Evolutionary conservation across 2,888 invertebrate genomes (phyloP).

Genomic region (Lypha dubia): DNA sequence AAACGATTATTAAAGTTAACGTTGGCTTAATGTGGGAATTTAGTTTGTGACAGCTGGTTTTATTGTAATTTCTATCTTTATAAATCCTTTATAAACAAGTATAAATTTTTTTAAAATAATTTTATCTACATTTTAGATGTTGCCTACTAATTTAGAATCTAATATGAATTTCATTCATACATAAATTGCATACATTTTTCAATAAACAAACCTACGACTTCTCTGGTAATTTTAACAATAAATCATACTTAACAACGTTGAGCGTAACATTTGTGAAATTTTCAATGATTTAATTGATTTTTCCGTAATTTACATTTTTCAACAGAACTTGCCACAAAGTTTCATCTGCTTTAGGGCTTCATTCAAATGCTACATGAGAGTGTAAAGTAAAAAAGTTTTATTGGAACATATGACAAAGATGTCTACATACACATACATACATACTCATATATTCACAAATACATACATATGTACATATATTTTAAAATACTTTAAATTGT

Average conservation of each 20-base stretch:
- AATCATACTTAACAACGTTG: neutral
- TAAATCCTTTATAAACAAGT: no score
- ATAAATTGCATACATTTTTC: no score
- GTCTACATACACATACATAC: neutral
- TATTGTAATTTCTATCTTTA: no score
- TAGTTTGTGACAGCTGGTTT: no score
- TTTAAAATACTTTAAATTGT: slow-evolving; percentile 8
- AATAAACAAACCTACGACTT: no score
- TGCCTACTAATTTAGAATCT: no score
- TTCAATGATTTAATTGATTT: neutral
- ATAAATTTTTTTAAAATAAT: no score
- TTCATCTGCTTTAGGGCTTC: neutral
- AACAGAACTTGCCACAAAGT: neutral
- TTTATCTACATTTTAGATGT: no score
- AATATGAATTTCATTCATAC: no score
- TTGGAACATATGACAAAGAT: neutral
- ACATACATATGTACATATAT: neutral
- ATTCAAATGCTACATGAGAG: neutral
- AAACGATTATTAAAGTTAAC: no score
- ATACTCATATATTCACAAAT: neutral
- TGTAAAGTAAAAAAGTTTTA: neutral
- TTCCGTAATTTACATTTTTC: neutral
- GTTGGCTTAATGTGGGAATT: no score
- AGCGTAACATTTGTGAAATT: neutral
- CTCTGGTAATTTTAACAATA: no score